Conservation (phyloP, 2,113 vertebrate species). For the Malurus elegans region DNA sequence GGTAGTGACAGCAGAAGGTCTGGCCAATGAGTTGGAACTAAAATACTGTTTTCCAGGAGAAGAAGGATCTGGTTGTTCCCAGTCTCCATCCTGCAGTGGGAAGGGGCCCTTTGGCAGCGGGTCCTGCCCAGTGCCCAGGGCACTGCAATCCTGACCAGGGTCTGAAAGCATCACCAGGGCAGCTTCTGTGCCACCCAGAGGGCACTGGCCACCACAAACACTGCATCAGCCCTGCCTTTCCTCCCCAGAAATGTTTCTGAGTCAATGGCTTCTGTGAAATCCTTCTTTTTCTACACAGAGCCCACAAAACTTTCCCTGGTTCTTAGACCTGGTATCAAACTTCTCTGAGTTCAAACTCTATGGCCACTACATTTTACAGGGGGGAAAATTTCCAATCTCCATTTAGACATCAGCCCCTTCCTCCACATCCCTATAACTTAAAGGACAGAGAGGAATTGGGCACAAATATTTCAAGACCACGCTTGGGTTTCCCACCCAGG, state of each 20-base stretch:
- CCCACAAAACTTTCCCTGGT: not conserved
- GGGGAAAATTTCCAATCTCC: not conserved
- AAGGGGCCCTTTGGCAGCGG: not conserved
- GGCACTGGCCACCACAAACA: not conserved
- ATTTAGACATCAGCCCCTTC: not conserved
- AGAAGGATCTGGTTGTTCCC: not conserved
- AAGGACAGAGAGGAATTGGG: not conserved
- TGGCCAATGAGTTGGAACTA: not conserved
- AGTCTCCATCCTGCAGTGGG: not conserved
- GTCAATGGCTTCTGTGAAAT: not conserved
- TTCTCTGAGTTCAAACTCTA: not conserved
- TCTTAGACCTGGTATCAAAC: not conserved
- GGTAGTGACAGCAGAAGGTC: not conserved
- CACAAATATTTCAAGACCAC: not conserved
- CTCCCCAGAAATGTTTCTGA: not conserved
- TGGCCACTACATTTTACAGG: not conserved
- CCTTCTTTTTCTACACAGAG: not conserved
- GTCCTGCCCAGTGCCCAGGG: not conserved
- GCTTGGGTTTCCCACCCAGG: not conserved
- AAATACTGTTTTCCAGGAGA: not conserved
- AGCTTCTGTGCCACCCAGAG: not conserved
- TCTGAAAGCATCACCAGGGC: not conserved
- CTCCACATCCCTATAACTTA: not conserved
- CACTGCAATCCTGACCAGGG: too few species aligned
- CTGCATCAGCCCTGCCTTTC: not conserved